phyloP scores from a whole-genome alignment of 2,797 vertebrate genomes.

The Picus viridis region DNA sequence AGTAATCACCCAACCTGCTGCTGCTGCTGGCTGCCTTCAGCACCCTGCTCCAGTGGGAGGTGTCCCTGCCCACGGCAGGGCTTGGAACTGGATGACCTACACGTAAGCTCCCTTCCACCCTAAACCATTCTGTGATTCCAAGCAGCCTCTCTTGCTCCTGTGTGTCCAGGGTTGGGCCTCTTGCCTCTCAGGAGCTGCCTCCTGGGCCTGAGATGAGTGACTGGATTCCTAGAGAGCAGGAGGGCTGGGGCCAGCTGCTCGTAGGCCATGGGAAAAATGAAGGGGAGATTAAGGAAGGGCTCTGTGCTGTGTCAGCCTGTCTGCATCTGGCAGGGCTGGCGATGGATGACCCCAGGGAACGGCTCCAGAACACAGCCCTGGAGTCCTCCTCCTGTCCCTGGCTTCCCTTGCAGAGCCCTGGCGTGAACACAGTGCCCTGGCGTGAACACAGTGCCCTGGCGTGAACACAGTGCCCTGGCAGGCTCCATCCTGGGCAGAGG shows the following conservation, averaged over 20 bases:
- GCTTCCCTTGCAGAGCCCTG: not conserved
- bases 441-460: too few species aligned
- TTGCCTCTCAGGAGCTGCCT: not conserved
- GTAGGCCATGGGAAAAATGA: constrained; percentile 50
- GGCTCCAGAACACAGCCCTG: not conserved
- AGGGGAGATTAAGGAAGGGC: constrained; percentile 12
- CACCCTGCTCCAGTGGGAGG: not conserved
- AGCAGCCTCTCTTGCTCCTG: not conserved
- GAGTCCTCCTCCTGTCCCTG: not conserved
- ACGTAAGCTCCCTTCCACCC: too few species aligned
- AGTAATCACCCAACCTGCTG: not conserved
- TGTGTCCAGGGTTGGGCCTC: not conserved
- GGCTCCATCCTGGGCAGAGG: not conserved
- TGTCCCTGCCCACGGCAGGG: too few species aligned
- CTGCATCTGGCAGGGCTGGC: constrained; percentile 28
- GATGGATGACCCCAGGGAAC: accelerated
- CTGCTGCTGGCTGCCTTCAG: not conserved
- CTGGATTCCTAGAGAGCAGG: constrained; percentile 44
- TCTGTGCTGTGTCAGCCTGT: constrained; percentile 15
- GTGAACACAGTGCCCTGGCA: not conserved
- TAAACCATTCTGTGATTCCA: too few species aligned
- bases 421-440: accelerated
- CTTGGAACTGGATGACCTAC: too few species aligned
- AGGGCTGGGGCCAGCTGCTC: constrained; percentile 32
- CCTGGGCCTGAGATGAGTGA: not conserved